Evolutionary conservation across 2,888 invertebrate species (phyloP).

Genomic region (Danaus chrysippus): DNA sequence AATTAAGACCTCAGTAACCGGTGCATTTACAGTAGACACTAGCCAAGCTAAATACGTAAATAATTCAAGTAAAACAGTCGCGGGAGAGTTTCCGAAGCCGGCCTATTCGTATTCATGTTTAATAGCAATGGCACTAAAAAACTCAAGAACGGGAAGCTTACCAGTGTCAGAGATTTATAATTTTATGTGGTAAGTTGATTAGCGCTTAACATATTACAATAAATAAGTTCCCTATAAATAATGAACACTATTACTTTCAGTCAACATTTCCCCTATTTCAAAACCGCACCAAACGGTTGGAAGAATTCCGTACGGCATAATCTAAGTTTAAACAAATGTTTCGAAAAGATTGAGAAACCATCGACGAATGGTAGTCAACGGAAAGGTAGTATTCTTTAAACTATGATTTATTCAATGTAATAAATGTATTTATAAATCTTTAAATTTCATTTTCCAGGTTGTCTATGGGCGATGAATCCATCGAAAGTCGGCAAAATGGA

Average conservation of each 20-base stretch:
- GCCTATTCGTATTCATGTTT: slow-evolving; percentile 98
- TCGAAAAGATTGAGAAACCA: slow-evolving; percentile 98
- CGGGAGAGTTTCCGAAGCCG: slow-evolving; percentile 92
- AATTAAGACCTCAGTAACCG: slow-evolving; percentile 68
- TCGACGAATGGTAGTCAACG: slow-evolving; percentile 91
- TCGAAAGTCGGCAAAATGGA: slow-evolving; percentile 97
- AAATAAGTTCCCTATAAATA: background rate
- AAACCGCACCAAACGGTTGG: slow-evolving; percentile 99
- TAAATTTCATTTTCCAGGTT: slow-evolving; percentile 71
- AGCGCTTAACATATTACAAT: background rate
- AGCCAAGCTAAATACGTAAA: slow-evolving; percentile 68
- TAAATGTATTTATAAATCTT: slow-evolving; percentile 7
- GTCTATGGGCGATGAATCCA: slow-evolving; percentile 98
- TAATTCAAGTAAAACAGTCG: slow-evolving; percentile 61
- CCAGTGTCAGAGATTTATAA: slow-evolving; percentile 99
- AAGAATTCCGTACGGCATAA: slow-evolving; percentile 99
- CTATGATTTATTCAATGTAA: background rate
- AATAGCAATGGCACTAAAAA: slow-evolving; percentile 98
- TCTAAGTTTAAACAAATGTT: slow-evolving; percentile 97
- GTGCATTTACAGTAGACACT: slow-evolving; percentile 62
- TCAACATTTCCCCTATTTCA: slow-evolving; percentile 98
- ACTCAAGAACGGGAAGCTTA: slow-evolving; percentile 94
- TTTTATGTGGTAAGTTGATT: slow-evolving; percentile 93
- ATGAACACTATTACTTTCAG: slow-evolving; percentile 72
- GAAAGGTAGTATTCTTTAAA: slow-evolving; percentile 73